A percentile compares a stretch with the other conserved stretches of the same genome.
Evolutionary conservation across 2,797 vertebrate genomes (phyloP).

Genomic region (Pangasius djambal): DNA sequence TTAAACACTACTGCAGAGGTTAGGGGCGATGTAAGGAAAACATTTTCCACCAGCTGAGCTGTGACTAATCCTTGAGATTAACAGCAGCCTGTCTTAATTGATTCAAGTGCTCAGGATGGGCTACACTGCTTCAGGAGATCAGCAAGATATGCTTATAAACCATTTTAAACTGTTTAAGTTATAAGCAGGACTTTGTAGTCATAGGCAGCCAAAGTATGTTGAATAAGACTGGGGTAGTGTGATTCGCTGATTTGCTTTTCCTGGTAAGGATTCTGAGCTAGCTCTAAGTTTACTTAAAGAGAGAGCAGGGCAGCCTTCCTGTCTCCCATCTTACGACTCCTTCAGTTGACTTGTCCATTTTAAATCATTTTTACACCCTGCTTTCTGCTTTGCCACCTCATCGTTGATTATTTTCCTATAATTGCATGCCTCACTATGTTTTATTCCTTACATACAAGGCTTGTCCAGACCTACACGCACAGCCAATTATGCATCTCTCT

Average conservation of each 20-base stretch:
- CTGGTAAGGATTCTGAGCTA: neutral
- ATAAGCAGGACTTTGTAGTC: neutral
- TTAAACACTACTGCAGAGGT: neutral
- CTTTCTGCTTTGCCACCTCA: neutral
- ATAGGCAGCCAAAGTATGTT: neutral
- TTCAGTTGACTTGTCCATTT: neutral
- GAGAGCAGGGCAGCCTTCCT: neutral
- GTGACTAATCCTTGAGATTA: neutral
- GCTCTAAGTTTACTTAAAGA: neutral
- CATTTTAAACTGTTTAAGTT: neutral
- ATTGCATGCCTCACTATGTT: neutral
- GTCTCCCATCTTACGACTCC: neutral
- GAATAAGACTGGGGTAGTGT: neutral
- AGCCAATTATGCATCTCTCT: constrained; percentile 35
- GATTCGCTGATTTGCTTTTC: neutral
- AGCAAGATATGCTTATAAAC: neutral
- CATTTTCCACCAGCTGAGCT: neutral
- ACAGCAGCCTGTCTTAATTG: neutral
- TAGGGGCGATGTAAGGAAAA: neutral
- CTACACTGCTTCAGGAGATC: neutral
- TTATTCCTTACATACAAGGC: constrained; percentile 20
- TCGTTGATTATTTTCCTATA: neutral
- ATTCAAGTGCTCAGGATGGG: neutral
- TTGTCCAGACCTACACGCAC: neutral
- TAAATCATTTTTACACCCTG: neutral